Percentiles rank a stretch among this genome's conserved stretches.
These are phyloP conservation scores for Drosophila subpulchrella DNA, from an alignment of 1,140 invertebrate species.

Conservation along the genomic window DNA sequence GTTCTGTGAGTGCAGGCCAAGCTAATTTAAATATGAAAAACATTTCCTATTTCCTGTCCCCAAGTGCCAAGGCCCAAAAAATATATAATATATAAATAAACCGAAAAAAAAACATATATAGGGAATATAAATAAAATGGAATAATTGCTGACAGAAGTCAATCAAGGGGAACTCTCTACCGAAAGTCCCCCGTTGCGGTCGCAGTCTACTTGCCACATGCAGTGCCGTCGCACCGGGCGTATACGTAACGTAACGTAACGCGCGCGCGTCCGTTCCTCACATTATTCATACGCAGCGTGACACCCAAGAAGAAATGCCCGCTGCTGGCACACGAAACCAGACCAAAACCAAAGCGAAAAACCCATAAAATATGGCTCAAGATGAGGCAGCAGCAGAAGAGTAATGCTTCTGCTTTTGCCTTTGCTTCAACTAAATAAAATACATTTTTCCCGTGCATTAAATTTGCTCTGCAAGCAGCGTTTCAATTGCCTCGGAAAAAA, in stretches of 20 bases:
- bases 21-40: conserved; percentile 80
- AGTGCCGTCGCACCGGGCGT: conserved; percentile 47
- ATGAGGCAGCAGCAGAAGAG: conserved; percentile 4
- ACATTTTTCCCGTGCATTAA: conserved; percentile 74
- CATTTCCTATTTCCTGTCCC: conserved; percentile 79
- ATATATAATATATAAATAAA: neutral
- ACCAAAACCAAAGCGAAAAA: conserved; percentile 26
- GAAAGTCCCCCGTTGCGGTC: conserved; percentile 10
- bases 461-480: conserved; percentile 49
- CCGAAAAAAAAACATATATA: neutral
- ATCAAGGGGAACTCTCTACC: conserved; percentile 46
- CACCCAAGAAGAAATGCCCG: conserved; percentile 33
- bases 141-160: conserved; percentile 61
- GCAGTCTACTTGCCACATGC: conserved; percentile 52
- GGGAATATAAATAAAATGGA: conserved; percentile 32
- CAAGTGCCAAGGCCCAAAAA: conserved; percentile 39
- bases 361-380: conserved; percentile 43
- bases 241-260: conserved; percentile 64
- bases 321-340: conserved; percentile 24
- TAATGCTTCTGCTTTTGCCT: conserved; percentile 5
- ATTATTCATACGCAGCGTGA: conserved; percentile 82
- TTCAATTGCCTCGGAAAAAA: conserved; percentile 58
- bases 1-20: conserved; percentile 33
- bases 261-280: conserved; percentile 20
- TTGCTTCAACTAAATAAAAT: conserved; percentile 65